Conservation (phyloP, 1,140 invertebrate genomes). For the Drosophila varians region DNA sequence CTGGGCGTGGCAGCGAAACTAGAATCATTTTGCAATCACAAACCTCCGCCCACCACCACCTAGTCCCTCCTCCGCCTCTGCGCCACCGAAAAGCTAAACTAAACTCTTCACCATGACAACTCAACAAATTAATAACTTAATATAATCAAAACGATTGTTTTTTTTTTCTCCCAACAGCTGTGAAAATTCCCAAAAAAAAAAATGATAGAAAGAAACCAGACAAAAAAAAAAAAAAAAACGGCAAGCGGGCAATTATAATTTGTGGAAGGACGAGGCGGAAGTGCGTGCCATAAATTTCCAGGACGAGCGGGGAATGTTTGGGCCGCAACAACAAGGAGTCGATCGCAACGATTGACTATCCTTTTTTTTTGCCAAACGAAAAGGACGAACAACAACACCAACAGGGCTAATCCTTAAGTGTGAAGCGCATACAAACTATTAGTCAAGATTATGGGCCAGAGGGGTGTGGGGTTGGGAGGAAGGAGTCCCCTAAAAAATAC, state of each 20-base stretch:
- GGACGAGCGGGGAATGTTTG: conserved; percentile 64
- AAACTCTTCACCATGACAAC: conserved; percentile 67
- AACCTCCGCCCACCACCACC: too few relatives aligned
- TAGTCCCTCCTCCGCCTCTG: too few relatives aligned
- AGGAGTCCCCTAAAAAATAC: not conserved
- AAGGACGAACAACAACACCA: conserved; percentile 46
- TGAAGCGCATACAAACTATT: conserved; percentile 81
- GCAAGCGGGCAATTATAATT: conserved; percentile 74
- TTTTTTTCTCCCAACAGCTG: conserved; percentile 58
- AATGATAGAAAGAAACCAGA: conserved; percentile 11
- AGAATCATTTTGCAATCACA: too few relatives aligned
- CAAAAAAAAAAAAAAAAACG: conserved; percentile 57
- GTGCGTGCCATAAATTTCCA: conserved; percentile 81
- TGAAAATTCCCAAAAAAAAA: conserved; percentile 78
- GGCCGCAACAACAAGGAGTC: conserved; percentile 54
- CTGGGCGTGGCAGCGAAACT: conserved; percentile 11
- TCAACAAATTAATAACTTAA: conserved; percentile 83
- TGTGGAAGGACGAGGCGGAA: conserved; percentile 62
- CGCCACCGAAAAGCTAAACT: too few relatives aligned
- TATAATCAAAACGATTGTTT: conserved; percentile 69
- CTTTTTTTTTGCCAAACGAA: conserved; percentile 8
- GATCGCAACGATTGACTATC: conserved; percentile 35
- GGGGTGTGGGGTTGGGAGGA: too few relatives aligned
- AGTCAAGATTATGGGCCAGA: conserved; percentile 72
- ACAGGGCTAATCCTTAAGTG: conserved; percentile 77